A percentile compares a stretch with the other conserved stretches of the same genome.
phyloP scores from a whole-genome alignment of 2,888 invertebrate species.

The Scaptodrosophila latifasciaeformis region DNA sequence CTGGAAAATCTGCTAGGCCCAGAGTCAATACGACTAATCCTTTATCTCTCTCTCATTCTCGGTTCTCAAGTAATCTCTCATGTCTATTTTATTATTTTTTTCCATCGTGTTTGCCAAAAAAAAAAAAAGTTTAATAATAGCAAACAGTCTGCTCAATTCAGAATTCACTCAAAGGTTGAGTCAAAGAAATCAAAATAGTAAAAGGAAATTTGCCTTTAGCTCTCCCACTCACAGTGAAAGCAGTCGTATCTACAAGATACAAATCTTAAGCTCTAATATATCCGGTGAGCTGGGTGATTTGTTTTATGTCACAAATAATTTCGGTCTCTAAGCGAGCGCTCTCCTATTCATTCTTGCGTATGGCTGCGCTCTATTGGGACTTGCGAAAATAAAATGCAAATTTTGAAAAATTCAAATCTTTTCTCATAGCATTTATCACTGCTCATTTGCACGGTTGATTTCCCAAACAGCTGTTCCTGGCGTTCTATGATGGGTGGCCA shows the following conservation, averaged over 20 bases:
- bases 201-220: background rate
- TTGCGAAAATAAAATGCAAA: conserved; percentile 36
- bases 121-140: conserved; percentile 42
- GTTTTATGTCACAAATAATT: conserved; percentile 67
- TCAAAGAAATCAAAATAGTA: conserved; percentile 25
- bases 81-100: too few relatives aligned
- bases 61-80: too few relatives aligned
- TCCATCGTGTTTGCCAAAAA: too few relatives aligned
- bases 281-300: conserved; percentile 47
- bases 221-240: conserved; percentile 4
- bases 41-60: too few relatives aligned
- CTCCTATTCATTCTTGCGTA: too few relatives aligned
- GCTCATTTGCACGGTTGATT: conserved; percentile 54
- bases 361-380: too few relatives aligned
- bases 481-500: conserved; percentile 14
- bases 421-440: conserved; percentile 50
- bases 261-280: conserved; percentile 5
- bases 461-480: conserved; percentile 58
- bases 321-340: too few relatives aligned
- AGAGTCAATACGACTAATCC: too few relatives aligned
- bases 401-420: conserved; percentile 21
- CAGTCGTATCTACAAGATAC: too few relatives aligned
- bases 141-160: conserved; percentile 30
- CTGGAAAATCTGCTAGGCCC: too few relatives aligned
- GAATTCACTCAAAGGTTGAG: conserved; percentile 22